phyloP scores from a whole-genome alignment of 2,797 vertebrate species.

The Petrocephalus schoutedeni region DNA sequence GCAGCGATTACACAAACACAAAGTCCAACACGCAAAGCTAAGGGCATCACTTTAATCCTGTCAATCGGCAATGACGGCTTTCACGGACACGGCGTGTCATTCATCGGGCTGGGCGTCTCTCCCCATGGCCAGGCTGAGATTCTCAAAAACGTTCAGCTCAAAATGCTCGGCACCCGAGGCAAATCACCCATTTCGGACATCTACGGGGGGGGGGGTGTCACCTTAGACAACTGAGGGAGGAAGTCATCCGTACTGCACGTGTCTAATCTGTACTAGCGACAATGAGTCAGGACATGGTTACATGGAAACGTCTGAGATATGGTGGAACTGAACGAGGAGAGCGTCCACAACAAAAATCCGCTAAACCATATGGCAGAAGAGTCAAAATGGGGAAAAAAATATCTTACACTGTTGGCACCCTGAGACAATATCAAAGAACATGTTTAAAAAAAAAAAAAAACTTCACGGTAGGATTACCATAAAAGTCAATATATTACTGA shows the following conservation, averaged over 20 bases:
- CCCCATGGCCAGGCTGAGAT: neutral
- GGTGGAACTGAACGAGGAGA: slow-evolving; percentile 25
- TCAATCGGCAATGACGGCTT: slow-evolving; percentile 34
- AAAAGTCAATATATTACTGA: slow-evolving; percentile 32
- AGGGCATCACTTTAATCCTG: slow-evolving; percentile 28
- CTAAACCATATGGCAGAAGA: slow-evolving; percentile 18
- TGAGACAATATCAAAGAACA: slow-evolving; percentile 73
- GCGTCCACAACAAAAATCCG: slow-evolving; percentile 6
- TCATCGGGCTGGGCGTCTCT: neutral
- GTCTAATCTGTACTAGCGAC: neutral
- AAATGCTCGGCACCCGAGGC: slow-evolving; percentile 24
- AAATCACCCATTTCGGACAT: neutral
- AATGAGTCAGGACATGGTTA: neutral
- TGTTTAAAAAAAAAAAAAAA: slow-evolving; percentile 56
- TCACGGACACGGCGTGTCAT: neutral
- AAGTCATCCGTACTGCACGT: neutral
- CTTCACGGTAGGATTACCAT: slow-evolving; percentile 40
- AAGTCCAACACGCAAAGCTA: neutral
- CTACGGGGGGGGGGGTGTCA: neutral
- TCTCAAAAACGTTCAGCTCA: slow-evolving; percentile 23
- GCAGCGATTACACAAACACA: slow-evolving; percentile 47
- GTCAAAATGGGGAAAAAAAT: slow-evolving; percentile 41
- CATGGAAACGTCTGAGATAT: slow-evolving; percentile 4
- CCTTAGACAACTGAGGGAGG: neutral
- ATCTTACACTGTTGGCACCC: slow-evolving; percentile 72